A percentile compares a stretch with the other conserved stretches of the same genome.
These are phyloP conservation scores for Hipparchia semele DNA, from an alignment of 2,888 invertebrate genomes.

Conservation along the genomic window DNA sequence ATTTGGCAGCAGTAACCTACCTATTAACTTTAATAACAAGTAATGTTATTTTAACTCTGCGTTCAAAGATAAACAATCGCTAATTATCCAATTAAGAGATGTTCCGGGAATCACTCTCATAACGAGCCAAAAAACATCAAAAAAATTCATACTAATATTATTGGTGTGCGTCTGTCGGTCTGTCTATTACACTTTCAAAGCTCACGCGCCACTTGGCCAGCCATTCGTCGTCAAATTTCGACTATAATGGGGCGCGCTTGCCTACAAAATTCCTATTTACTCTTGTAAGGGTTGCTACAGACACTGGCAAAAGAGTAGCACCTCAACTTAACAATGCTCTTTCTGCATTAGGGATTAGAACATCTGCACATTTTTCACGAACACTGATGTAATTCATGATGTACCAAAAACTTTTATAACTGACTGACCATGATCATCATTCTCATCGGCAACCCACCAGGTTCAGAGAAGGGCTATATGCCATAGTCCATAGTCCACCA, in stretches of 20 bases:
- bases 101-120: background rate
- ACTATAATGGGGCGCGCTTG: too few species aligned
- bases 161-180: background rate
- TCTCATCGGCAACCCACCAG: too few species aligned
- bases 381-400: background rate
- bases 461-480: too few species aligned
- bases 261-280: too few species aligned
- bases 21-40: background rate
- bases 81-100: slow-evolving; percentile 8
- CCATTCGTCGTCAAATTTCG: too few species aligned
- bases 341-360: background rate
- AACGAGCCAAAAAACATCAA: background rate
- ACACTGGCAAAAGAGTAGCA: background rate
- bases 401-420: background rate
- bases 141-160: background rate
- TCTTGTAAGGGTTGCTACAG: background rate
- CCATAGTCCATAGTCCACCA: too few species aligned
- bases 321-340: background rate
- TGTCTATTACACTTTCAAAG: background rate
- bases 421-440: background rate
- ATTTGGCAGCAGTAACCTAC: background rate
- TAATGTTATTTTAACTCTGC: background rate
- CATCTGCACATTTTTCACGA: background rate
- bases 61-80: background rate
- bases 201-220: too few species aligned